A percentile compares a stretch with the other conserved stretches of the same genome.
Evolutionary conservation across 2,888 invertebrate species (phyloP).

Genomic region (Orgyia antiqua): DNA sequence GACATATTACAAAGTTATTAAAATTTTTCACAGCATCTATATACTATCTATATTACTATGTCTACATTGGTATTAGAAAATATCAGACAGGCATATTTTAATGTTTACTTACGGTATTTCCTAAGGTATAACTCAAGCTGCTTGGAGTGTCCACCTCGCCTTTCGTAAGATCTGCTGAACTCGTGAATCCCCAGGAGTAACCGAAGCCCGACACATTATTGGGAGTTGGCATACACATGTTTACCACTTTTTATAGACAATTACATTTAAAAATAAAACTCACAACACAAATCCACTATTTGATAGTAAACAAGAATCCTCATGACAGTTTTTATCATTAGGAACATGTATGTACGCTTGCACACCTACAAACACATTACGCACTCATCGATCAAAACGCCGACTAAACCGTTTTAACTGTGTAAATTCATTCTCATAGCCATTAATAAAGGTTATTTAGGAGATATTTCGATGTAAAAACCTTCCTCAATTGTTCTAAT

Average conservation of each 20-base stretch:
- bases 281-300: conserved; percentile 64
- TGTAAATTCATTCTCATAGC: conserved; percentile 31
- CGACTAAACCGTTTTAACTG: conserved; percentile 43
- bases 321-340: conserved; percentile 73
- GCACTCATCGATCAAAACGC: conserved; percentile 62
- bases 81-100: no score
- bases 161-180: conserved; percentile 69
- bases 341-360: conserved; percentile 71
- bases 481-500: conserved; percentile 48
- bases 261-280: conserved; percentile 55
- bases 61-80: no score
- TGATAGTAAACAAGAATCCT: conserved; percentile 70
- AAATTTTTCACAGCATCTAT: no score
- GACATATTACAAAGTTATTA: no score
- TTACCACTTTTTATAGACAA: conserved; percentile 34
- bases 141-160: conserved; percentile 72
- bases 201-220: conserved; percentile 75
- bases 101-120: conserved; percentile 69
- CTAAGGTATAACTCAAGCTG: conserved; percentile 71
- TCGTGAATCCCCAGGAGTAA: conserved; percentile 74
- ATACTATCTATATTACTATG: no score
- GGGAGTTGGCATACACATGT: conserved; percentile 77
- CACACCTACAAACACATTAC: conserved; percentile 70
- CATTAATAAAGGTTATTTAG: conserved; percentile 22
- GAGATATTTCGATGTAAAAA: conserved; percentile 33